Evolutionary conservation across 2,888 invertebrate species (phyloP).

Genomic region (Watsonalla cultraria): DNA sequence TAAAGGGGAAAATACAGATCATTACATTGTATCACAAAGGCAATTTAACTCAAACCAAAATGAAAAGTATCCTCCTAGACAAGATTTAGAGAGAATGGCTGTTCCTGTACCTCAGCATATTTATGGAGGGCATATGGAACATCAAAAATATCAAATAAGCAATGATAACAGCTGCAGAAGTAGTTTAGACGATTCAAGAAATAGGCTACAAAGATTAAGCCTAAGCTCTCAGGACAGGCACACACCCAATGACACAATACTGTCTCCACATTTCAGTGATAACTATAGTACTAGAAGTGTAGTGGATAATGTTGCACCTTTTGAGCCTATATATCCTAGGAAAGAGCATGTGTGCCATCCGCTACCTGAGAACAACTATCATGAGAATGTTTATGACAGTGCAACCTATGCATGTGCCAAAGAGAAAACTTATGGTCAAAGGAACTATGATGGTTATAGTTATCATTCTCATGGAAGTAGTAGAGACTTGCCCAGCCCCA

Average conservation of each 20-base stretch:
- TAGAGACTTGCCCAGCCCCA: conserved; percentile 54
- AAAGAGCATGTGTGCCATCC: conserved; percentile 59
- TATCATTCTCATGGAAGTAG: conserved; percentile 60
- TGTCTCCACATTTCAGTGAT: conserved; percentile 57
- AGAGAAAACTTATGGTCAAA: conserved; percentile 64
- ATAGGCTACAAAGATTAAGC: conserved; percentile 62
- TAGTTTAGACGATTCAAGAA: conserved; percentile 53
- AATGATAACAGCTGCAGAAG: conserved; percentile 54
- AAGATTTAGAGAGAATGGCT: conserved; percentile 51
- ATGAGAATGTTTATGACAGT: conserved; percentile 57
- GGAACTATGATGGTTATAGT: conserved; percentile 63
- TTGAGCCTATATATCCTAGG: conserved; percentile 55
- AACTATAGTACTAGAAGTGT: conserved; percentile 46
- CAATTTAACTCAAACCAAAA: conserved; percentile 47
- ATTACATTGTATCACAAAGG: conserved; percentile 45
- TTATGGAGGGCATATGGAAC: conserved; percentile 50
- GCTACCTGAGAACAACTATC: conserved; percentile 56
- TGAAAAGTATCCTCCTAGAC: conserved; percentile 60
- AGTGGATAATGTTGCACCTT: conserved; percentile 48
- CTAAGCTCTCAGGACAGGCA: conserved; percentile 62
- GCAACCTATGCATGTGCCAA: conserved; percentile 59
- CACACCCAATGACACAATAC: conserved; percentile 52
- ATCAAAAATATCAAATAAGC: conserved; percentile 45
- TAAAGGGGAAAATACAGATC: conserved; percentile 47
- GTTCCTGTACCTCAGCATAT: conserved; percentile 42